These are phyloP conservation scores for Drosophila seguyi DNA, from an alignment of 1,140 invertebrate species.

Conservation along the genomic window DNA sequence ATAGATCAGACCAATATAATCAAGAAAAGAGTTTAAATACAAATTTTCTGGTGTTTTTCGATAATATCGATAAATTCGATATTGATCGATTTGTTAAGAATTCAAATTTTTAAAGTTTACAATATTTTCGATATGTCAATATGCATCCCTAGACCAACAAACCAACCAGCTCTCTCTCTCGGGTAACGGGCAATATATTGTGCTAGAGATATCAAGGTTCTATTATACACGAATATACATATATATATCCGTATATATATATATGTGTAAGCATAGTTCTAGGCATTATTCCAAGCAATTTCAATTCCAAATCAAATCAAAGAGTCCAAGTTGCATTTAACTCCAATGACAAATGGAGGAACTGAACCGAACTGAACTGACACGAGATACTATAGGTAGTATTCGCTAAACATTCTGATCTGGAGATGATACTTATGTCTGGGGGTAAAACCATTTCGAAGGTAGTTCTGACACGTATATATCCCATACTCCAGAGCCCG, in stretches of 20 bases:
- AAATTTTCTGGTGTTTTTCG: neutral
- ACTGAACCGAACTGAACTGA: constrained; percentile 21
- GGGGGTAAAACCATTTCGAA: neutral
- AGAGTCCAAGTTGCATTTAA: constrained; percentile 49
- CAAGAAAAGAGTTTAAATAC: neutral
- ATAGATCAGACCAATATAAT: too few relatives aligned
- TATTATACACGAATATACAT: constrained; percentile 48
- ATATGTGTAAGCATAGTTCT: constrained; percentile 43
- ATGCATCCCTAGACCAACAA: constrained; percentile 21
- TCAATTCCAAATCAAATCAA: constrained; percentile 20
- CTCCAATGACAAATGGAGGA: constrained; percentile 20
- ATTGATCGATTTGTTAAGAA: neutral
- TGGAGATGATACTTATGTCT: constrained; percentile 13
- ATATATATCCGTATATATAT: constrained; percentile 13
- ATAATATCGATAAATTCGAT: neutral
- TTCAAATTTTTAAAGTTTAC: neutral
- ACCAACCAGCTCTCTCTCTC: constrained; percentile 33
- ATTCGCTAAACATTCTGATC: constrained; percentile 41
- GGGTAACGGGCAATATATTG: constrained; percentile 48
- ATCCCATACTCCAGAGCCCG: constrained; percentile 1
- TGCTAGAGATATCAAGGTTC: constrained; percentile 36
- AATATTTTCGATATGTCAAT: neutral
- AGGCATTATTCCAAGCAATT: constrained; percentile 26
- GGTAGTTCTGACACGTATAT: neutral
- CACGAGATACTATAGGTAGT: constrained; percentile 16